These are phyloP conservation scores for Pentalonia nigronervosa DNA, from an alignment of 1,140 invertebrate species.

Conservation along the genomic window DNA sequence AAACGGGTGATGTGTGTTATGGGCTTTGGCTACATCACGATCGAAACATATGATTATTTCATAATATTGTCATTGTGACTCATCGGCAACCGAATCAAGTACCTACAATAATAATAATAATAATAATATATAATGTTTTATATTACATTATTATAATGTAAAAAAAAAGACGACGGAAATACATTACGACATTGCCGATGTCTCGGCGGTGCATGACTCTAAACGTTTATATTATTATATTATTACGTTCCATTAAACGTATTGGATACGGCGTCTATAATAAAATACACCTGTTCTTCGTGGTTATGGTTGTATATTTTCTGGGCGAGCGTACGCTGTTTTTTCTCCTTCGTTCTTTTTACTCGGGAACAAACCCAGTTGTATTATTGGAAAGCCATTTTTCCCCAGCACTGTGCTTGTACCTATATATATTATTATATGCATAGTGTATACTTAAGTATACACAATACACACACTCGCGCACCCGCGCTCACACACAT, in stretches of 20 bases:
- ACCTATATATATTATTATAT: background rate
- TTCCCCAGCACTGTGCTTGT: background rate
- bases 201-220: background rate
- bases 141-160: background rate
- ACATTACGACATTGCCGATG: background rate
- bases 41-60: background rate
- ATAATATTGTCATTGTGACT: background rate
- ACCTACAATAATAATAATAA: background rate
- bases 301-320: constrained; percentile 22
- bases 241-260: constrained; percentile 53
- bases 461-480: background rate
- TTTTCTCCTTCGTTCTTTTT: background rate
- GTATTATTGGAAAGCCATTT: constrained; percentile 38
- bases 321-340: background rate
- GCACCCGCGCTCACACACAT: background rate
- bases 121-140: background rate
- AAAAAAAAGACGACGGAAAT: background rate
- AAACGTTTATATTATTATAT: constrained; percentile 16
- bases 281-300: constrained; percentile 53
- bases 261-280: constrained; percentile 19
- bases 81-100: background rate
- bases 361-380: background rate
- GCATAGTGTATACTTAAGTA: background rate
- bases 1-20: background rate
- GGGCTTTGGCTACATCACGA: background rate